Evolutionary conservation across 2,888 invertebrate species (phyloP), one percentile per base, ranked within the genome.

Genomic region (Lingula anatina): DNA sequence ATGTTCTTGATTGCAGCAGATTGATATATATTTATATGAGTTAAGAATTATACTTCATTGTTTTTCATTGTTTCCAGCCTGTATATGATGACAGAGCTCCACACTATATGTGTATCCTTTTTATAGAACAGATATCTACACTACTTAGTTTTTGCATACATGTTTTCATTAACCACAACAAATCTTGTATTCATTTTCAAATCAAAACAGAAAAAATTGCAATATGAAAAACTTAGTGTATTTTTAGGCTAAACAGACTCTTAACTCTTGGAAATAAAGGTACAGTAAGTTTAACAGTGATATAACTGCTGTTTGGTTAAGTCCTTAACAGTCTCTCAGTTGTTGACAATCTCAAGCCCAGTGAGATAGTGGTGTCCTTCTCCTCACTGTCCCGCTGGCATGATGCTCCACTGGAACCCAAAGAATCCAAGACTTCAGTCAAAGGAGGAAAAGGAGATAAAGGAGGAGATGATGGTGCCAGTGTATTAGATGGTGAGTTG

Each of bases 261-360:
- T n/a, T n/a, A n/a, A n/a, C n/a, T n/a, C n/a, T n/a, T n/a, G n/a
- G n/a, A n/a, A n/a, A n/a, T n/a, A n/a, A n/a, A n/a, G n/a, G n/a
- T n/a, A n/a, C n/a, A n/a, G n/a, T n/a, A n/a, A n/a, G n/a, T n/a
- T n/a, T n/a, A n/a, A n/a, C n/a, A n/a, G n/a, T n/a, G n/a, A n/a
- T n/a, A n/a, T n/a, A n/a, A n/a, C n/a, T n/a, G n/a, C n/a, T n/a
- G n/a, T n/a, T n/a, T n/a, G n/a, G n/a, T n/a, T n/a, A n/a, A n/a
- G n/a, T n/a, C 59, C 61, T 66, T 65, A 51, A 63, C 61, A 12
- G 9, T 15, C 42, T 12, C 15, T 7, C 35, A 75, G 75, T 75
- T 60, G 73, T 75, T 41, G 76, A 77, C 60, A 75, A 63, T 51
- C 58, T 75, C 49, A 64, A 68, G 50, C 67, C 73, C 5, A 76